Conservation (phyloP, 53 echinoderm and acorn worm species). For the Henricia sp. region DNA sequence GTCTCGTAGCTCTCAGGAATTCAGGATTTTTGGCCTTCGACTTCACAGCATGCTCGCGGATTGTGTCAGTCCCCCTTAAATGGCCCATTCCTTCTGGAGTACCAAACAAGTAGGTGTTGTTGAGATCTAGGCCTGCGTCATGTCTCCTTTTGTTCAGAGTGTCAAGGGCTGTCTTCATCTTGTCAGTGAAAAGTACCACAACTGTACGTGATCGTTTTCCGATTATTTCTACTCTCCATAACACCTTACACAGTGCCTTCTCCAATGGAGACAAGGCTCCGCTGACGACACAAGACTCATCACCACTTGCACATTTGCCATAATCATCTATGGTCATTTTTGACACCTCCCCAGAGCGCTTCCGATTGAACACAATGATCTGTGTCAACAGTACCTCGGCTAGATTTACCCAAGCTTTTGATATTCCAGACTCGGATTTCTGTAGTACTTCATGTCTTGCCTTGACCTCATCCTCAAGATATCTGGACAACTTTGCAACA, state of each 20-base stretch:
- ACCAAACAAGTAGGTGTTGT: conserved; percentile 68
- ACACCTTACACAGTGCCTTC: conserved; percentile 60
- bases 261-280: conserved; percentile 74
- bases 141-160: conserved; percentile 59
- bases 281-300: conserved; percentile 30
- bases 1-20: conserved; percentile 70
- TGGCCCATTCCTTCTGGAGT: conserved; percentile 49
- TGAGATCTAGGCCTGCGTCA: conserved; percentile 62
- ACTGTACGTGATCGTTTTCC: conserved; percentile 77
- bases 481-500: conserved; percentile 65
- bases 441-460: conserved; percentile 42
- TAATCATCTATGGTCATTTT: conserved; percentile 33
- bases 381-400: conserved; percentile 61
- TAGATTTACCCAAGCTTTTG: conserved; percentile 69
- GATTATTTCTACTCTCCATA: conserved; percentile 78
- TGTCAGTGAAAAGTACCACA: conserved; percentile 64
- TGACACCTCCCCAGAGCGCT: conserved; percentile 53
- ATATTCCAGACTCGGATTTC: neutral
- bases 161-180: conserved; percentile 67
- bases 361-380: conserved; percentile 48
- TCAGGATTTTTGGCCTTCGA: conserved; percentile 67
- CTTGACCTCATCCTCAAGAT: conserved; percentile 56
- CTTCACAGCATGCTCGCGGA: conserved; percentile 62
- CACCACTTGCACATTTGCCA: conserved; percentile 49
- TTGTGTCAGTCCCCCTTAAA: conserved; percentile 66